Base-by-base conservation (phyloP, 2,797 vertebrate species). In the Macroramphosus scolopax region DNA sequence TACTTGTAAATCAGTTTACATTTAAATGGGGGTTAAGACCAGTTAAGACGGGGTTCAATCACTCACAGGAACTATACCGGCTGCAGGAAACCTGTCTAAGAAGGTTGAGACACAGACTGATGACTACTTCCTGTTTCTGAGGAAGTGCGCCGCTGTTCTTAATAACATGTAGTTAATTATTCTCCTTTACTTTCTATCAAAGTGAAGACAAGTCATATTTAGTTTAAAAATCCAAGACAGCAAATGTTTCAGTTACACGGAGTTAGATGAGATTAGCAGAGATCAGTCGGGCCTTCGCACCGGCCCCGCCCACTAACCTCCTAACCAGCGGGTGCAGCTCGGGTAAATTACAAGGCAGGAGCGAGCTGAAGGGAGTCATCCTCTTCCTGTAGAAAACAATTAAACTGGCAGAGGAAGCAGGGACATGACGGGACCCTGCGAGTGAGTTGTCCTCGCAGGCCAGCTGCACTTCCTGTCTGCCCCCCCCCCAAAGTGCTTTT, bases 321-420 rank as follows among this genome's bases (percentile, higher is more conserved):
- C 44, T 29, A 26, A 60, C 33, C 29, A 45, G 41, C 5, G 8
- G 37, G 36, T 2, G 56, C 29, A 44, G 66, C 44, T 17, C 2
- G 1, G 40, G 46, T 69, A 63, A 84, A 87, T 84, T 80, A 86
- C 72, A 78, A 68, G 72, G 71, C 64, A 60, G 59, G 16, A 54
- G 64, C 30, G 6, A 10, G 11, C 36, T 9, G 25, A 31, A 58
- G 54, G 68, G 38, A 70, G 60, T 65, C 60, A 20, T 50, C 68
- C 63, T 68, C 72, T 68, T 76, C 65, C 64, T 65, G 69, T 5
- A 71, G 34, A 71, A 72, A 76, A 72, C 76, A 69, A 78, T 84
- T 78, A 58, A 52, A 61, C 1, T 32, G 48, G 46, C 30, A 51
- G 63, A 60, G 33, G 30, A 46, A 31, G 15, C 16, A 4, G 52